Base-by-base conservation (phyloP, 2,113 vertebrate species). In the Hippocampus guttulatus region DNA sequence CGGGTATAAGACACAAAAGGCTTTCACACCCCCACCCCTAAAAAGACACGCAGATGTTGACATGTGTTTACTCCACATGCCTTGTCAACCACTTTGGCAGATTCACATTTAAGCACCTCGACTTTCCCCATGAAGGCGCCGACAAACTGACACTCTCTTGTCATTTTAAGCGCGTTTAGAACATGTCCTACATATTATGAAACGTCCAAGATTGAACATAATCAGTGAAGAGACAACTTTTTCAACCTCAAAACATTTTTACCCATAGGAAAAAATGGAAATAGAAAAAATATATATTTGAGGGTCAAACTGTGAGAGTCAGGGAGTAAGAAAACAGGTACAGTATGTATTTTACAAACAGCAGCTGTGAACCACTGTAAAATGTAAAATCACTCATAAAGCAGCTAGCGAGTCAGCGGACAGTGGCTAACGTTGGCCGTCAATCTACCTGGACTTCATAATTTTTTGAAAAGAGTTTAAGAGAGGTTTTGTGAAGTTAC, bases 61-160 rank as follows among this genome's bases (percentile, higher is more conserved):
- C 87, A 77, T 85, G 54, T 85, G 80, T 90, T 90, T 89, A 81
- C 81, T 75, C 74, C 69, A 80, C 71, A 87, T 78, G 78, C 78
- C 78, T 83, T 88, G 85, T 90, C 87, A 84, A 72, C 75, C 82
- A 76, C 76, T 81, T 81, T 91, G 82, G 80, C 80, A 82, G 79
- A 85, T 84, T 65, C 64, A 23, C 81, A 86, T 78, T 73, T 64
- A 72, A 71, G 71, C 71, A 54, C 57, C 62, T 40, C 54, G 3
- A 40, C 68, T 69, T 72, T 71, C 64, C 66, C 25, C 71, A 57
- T 33, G 64, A 71, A 73, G 68, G 52, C n/a, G 64, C 71, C 64
- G 57, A 67, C 52, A 61, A 70, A 70, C 73, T 82, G 83, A 82
- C 75, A 83, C 69, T 23, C 66, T 62, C 45, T 61, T 64, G 27